A percentile compares a stretch with the other conserved stretches of the same genome.
Evolutionary conservation across 2,113 vertebrate species (phyloP).

Genomic region (Taxidea taxus): DNA sequence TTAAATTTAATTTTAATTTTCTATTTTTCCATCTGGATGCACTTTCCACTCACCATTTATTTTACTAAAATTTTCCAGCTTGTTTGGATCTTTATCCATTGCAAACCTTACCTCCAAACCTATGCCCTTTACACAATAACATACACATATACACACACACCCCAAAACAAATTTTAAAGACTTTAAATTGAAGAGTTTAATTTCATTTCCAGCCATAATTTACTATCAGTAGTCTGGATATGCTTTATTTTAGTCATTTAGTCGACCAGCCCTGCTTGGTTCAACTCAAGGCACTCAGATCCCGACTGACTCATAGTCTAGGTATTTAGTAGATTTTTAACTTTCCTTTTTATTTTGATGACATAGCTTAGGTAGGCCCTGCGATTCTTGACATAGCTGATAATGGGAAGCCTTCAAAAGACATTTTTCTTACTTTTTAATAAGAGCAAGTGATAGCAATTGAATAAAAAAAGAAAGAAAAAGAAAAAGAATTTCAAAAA

Average conservation of each 20-base stretch:
- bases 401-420: slow-evolving; percentile 71
- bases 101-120: background rate
- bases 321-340: slow-evolving; percentile 81
- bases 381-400: slow-evolving; percentile 78
- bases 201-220: slow-evolving; percentile 80
- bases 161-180: background rate
- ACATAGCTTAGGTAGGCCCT: slow-evolving; percentile 76
- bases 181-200: slow-evolving; percentile 64
- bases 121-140: background rate
- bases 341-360: slow-evolving; percentile 78
- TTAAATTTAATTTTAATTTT: slow-evolving; percentile 39
- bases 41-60: slow-evolving; percentile 50
- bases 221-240: slow-evolving; percentile 72
- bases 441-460: background rate
- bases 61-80: slow-evolving; percentile 24
- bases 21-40: slow-evolving; percentile 39
- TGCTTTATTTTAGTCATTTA: slow-evolving; percentile 76
- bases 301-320: slow-evolving; percentile 82
- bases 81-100: slow-evolving; percentile 21
- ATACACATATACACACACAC: background rate
- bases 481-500: background rate
- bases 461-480: slow-evolving; percentile 4
- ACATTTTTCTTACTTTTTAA: slow-evolving; percentile 52
- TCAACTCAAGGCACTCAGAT: slow-evolving; percentile 72
- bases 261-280: slow-evolving; percentile 65